Percentiles rank a stretch among this genome's conserved stretches.
phyloP scores from a whole-genome alignment of 2,797 vertebrate genomes.

The Otolemur crassicaudatus region DNA sequence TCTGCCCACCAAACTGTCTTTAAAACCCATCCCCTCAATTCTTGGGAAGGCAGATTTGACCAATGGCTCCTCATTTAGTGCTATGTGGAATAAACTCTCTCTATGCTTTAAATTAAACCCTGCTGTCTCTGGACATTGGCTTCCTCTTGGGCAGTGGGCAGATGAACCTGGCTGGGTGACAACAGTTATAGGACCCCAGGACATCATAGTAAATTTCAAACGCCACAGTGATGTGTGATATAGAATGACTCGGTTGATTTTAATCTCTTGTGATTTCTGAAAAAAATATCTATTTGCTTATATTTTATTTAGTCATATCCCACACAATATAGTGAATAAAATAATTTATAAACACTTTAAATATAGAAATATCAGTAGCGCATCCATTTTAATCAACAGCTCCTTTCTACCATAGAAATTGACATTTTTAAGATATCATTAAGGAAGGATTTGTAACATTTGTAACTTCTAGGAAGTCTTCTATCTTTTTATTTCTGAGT shows the following conservation, averaged over 20 bases:
- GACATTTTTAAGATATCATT: neutral
- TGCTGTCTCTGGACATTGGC: too few species aligned
- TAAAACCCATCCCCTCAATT: too few species aligned
- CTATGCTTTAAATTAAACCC: too few species aligned
- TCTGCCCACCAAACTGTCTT: too few species aligned
- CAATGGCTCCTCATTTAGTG: too few species aligned
- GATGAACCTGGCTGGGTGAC: too few species aligned
- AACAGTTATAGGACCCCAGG: neutral
- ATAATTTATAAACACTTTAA: neutral
- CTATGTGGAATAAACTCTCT: too few species aligned
- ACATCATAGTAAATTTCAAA: slow-evolving; percentile 33
- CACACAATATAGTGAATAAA: neutral
- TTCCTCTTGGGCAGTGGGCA: too few species aligned
- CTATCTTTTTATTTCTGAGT: neutral
- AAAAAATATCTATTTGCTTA: neutral
- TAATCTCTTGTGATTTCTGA: slow-evolving; percentile 14
- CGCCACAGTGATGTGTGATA: neutral
- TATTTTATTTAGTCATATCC: neutral
- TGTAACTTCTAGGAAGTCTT: neutral
- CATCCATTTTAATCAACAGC: neutral
- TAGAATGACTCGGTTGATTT: neutral
- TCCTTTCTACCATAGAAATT: neutral
- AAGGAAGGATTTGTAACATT: neutral
- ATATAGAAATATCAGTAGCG: neutral
- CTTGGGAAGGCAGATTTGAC: too few species aligned